Percentiles rank a stretch among this genome's conserved stretches.
phyloP scores from a whole-genome alignment of 2,797 vertebrate genomes.

The Macropus fuliginosus region DNA sequence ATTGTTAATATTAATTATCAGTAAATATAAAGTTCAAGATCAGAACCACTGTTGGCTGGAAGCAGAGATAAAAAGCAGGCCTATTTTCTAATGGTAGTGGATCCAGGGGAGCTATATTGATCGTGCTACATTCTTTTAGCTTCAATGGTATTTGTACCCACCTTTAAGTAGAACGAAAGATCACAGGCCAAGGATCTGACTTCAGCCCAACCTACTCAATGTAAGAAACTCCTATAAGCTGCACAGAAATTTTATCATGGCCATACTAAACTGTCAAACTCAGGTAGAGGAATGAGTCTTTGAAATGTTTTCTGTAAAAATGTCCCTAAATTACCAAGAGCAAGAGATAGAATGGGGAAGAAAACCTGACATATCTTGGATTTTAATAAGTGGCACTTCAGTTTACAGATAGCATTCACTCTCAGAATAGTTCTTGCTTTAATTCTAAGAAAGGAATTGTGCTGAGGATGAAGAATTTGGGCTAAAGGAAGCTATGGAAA shows the following conservation, averaged over 20 bases:
- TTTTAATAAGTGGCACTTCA: neutral
- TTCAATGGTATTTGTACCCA: neutral
- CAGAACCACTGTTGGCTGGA: neutral
- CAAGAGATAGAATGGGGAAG: neutral
- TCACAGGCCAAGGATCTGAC: neutral
- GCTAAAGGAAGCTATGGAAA: neutral
- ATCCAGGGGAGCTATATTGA: neutral
- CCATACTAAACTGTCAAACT: accelerated
- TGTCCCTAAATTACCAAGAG: neutral
- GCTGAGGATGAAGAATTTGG: accelerated
- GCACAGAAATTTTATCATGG: neutral
- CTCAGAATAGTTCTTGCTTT: neutral
- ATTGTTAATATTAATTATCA: neutral
- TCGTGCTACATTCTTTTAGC: neutral
- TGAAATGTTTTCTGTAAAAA: neutral
- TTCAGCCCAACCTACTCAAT: neutral
- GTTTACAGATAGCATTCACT: neutral
- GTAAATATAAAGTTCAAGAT: neutral
- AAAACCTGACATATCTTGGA: neutral
- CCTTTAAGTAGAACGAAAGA: neutral
- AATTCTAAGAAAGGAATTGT: neutral
- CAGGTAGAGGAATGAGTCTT: neutral
- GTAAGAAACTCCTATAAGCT: neutral
- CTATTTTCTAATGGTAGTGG: neutral
- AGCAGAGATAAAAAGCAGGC: neutral